Evolutionary conservation across 1,140 invertebrate species (phyloP), one percentile per base, ranked within the genome.

Genomic region (Papilio helenus): DNA sequence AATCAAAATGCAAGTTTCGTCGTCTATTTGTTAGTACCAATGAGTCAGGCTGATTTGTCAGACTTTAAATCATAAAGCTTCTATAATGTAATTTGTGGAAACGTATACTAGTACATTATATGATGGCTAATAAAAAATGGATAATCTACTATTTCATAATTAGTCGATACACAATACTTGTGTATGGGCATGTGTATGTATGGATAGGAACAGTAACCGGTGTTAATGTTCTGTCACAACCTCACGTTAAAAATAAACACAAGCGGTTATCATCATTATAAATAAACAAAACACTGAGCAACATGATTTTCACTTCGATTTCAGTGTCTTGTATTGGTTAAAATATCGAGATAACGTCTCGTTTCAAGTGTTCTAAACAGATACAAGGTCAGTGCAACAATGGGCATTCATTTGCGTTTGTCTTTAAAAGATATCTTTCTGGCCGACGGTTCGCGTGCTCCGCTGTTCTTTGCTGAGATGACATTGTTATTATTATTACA

Each of bases 331-430:
- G 18, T 55, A 18, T 61, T 26, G 58, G 58, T 61, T 26, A 12
- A 26, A 3, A 61, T 8, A 26, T 61, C 12, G 9, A 61, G 58
- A 61, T 14, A 61, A 26, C 8, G 58, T 14, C 58, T 61, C 58
- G 23, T 20, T 23, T 61, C 58, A 61, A 61, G 2, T 26, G 58
- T 9, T 23, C 10, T 26, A 61, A 61, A 61, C n/a, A 61, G 26
- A 61, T 12, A 61, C 58, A 26, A 23, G 23, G 58, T 61, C 58
- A 23, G 20, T 2, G 20, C 23, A 23, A 61, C 58, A 55, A 55
- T 55, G 51, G 51, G n/a, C 51, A 55, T 55, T 55, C 51, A 55
- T 55, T 55, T 55, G n/a, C 18, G 51, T 55, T 51, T 55, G 46
- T 8, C 61, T 29, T 58, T 34, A 34, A 77, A 77, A 51, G 58